phyloP scores from a whole-genome alignment of 1,140 invertebrate species.

The Scaptodrosophila lebanonensis region DNA sequence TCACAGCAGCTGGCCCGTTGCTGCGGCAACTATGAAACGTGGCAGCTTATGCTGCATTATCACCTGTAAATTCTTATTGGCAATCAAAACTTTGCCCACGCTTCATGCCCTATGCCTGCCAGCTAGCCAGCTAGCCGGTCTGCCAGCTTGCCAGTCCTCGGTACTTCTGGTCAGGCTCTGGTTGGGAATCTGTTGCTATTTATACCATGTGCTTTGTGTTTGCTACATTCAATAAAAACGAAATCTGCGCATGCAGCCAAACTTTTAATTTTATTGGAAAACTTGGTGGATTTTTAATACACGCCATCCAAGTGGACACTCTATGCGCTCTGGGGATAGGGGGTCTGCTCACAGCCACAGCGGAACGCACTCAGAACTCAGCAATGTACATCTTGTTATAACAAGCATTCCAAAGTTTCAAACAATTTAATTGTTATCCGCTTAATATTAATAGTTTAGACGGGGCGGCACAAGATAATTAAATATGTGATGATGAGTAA shows the following conservation, averaged over 20 bases:
- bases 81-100: constrained; percentile 66
- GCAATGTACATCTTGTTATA: too few relatives aligned
- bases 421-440: too few relatives aligned
- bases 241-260: constrained; percentile 66
- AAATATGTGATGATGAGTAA: too few relatives aligned
- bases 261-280: constrained; percentile 75
- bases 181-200: background rate
- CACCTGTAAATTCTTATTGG: constrained; percentile 76
- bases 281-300: constrained; percentile 52
- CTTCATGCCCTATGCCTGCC: constrained; percentile 11
- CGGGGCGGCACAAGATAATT: too few relatives aligned
- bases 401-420: too few relatives aligned
- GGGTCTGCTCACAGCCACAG: too few relatives aligned
- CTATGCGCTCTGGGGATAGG: too few relatives aligned
- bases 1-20: background rate
- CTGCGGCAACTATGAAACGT: constrained; percentile 44
- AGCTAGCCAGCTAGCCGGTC: background rate
- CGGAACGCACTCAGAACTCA: too few relatives aligned
- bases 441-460: too few relatives aligned
- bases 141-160: background rate
- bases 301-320: background rate
- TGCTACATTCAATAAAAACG: constrained; percentile 69
- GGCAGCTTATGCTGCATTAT: constrained; percentile 74
- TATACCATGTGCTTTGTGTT: constrained; percentile 39
- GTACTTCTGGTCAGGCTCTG: constrained; percentile 1